phyloP scores from a whole-genome alignment of 1,140 invertebrate species.

The Meloidogyne floridensis region DNA sequence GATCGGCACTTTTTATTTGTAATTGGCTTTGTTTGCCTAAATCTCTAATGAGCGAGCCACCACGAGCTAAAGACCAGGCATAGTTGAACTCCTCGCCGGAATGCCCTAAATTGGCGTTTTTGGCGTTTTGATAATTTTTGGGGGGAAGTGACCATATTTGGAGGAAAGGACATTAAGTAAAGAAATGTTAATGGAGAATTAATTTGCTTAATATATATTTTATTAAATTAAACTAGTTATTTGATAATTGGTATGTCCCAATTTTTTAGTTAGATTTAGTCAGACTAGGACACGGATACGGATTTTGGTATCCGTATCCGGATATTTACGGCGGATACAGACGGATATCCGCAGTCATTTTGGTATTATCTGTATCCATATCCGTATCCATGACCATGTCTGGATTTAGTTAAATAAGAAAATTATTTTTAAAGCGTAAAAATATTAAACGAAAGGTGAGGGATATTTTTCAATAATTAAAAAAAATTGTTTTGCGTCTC shows the following conservation, averaged over 20 bases:
- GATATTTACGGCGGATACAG: too few species aligned
- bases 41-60: constrained; percentile 57
- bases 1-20: constrained; percentile 57
- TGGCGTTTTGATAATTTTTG: background rate
- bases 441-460: too few species aligned
- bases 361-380: too few species aligned
- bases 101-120: constrained; percentile 31
- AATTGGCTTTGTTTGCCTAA: constrained; percentile 55
- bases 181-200: background rate
- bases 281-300: too few species aligned
- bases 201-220: background rate
- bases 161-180: background rate
- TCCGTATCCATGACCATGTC: too few species aligned
- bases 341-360: too few species aligned
- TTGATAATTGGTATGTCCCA: too few species aligned
- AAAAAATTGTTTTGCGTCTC: background rate
- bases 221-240: background rate
- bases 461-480: background rate
- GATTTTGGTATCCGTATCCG: too few species aligned
- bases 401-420: too few species aligned
- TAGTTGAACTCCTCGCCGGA: constrained; percentile 52
- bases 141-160: background rate
- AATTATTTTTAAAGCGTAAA: too few species aligned
- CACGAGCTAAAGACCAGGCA: constrained; percentile 60
- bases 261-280: too few species aligned